These are phyloP conservation scores for Ochotona princeps DNA, from an alignment of 2,113 vertebrate genomes.

Conservation along the genomic window DNA sequence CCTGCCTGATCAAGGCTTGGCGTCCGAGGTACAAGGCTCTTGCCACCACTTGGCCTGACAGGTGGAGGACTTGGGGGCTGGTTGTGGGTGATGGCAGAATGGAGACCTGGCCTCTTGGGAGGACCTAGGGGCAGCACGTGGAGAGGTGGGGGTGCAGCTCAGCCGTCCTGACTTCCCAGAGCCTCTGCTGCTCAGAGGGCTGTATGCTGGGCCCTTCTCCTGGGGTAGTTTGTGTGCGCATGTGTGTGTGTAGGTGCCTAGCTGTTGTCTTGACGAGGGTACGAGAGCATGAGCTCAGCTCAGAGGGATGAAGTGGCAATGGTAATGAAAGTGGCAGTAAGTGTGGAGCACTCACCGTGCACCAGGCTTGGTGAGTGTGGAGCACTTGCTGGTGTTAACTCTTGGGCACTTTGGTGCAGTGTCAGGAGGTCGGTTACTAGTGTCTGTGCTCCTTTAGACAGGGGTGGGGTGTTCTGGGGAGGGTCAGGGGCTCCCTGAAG, in stretches of 20 bases:
- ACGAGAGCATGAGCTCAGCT: not conserved
- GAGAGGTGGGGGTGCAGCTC: not conserved
- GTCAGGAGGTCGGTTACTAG: not conserved
- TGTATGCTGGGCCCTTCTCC: fast-evolving
- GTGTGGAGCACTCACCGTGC: fast-evolving
- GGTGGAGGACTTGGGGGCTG: not conserved
- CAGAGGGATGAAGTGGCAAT: no score
- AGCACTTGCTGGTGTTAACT: fast-evolving
- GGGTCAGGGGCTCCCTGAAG: not conserved
- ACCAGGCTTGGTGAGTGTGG: fast-evolving
- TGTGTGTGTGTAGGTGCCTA: fast-evolving
- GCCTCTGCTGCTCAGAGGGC: fast-evolving
- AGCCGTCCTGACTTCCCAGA: not conserved
- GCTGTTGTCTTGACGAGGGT: not conserved
- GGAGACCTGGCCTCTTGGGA: not conserved
- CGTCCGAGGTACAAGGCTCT: not conserved
- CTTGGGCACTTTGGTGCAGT: fast-evolving
- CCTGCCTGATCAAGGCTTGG: no score
- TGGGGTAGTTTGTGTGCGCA: fast-evolving
- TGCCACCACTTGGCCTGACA: not conserved
- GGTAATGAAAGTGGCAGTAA: not conserved
- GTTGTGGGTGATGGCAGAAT: not conserved
- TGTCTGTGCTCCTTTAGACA: not conserved
- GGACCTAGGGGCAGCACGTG: not conserved
- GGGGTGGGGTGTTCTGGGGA: not conserved